Evolutionary conservation across 2,888 invertebrate genomes (phyloP).

Genomic region (Unio pictorum): DNA sequence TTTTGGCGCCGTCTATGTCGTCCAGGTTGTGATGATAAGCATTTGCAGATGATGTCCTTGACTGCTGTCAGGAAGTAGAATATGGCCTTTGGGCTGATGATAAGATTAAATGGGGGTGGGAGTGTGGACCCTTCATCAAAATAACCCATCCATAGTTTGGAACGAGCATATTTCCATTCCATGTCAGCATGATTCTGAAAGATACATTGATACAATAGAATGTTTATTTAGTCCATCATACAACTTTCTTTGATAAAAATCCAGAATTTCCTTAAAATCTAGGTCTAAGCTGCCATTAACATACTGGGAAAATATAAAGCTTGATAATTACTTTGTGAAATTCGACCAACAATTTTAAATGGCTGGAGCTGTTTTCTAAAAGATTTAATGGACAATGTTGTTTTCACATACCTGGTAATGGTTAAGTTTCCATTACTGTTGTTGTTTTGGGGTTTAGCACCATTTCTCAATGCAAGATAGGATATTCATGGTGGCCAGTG

Average conservation of each 20-base stretch:
- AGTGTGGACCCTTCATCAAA: constrained; percentile 76
- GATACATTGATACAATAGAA: constrained; percentile 1
- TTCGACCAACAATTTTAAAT: too few relatives aligned
- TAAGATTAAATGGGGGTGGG: constrained; percentile 75
- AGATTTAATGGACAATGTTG: too few relatives aligned
- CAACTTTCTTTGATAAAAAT: background rate
- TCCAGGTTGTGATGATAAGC: constrained; percentile 16
- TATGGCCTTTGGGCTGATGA: constrained; percentile 75
- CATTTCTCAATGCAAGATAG: too few relatives aligned
- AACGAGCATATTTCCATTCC: constrained; percentile 76
- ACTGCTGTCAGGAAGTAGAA: constrained; percentile 48
- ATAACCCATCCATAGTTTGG: constrained; percentile 76
- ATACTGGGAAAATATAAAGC: too few relatives aligned
- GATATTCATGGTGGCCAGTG: too few relatives aligned
- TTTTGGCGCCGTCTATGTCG: constrained; percentile 25
- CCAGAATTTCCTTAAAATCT: too few relatives aligned
- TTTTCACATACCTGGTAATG: too few relatives aligned
- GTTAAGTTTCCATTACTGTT: too few relatives aligned
- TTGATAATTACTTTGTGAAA: too few relatives aligned
- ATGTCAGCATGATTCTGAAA: constrained; percentile 75
- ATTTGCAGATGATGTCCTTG: constrained; percentile 37
- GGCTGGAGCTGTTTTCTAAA: too few relatives aligned
- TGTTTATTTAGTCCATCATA: background rate
- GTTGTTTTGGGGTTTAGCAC: too few relatives aligned
- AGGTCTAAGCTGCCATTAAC: too few relatives aligned